phyloP scores from a whole-genome alignment of 1,140 invertebrate species.

The Zophobas morio region DNA sequence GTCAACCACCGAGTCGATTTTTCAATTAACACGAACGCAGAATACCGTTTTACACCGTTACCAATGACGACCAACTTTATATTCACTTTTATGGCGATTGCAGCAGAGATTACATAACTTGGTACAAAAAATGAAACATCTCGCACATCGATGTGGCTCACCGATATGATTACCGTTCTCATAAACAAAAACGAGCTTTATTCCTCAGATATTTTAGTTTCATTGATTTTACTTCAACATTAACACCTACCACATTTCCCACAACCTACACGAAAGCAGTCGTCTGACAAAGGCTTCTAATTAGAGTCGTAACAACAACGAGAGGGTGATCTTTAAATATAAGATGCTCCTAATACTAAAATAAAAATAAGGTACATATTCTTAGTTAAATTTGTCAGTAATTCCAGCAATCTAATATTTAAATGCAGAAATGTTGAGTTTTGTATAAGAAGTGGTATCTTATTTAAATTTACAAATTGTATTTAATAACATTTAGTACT shows the following conservation, averaged over 20 bases:
- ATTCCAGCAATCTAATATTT: too few relatives aligned
- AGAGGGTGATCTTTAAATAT: neutral
- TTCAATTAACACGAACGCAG: conserved; percentile 18
- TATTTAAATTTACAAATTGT: too few relatives aligned
- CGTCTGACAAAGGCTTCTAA: conserved; percentile 19
- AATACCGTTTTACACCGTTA: neutral
- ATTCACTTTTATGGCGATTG: conserved; percentile 12
- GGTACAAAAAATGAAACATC: conserved; percentile 5
- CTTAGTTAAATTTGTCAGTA: too few relatives aligned
- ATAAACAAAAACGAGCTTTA: conserved; percentile 4
- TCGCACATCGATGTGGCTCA: neutral
- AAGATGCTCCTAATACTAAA: neutral
- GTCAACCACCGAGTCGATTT: conserved; percentile 21
- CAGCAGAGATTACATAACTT: conserved; percentile 27
- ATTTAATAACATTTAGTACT: too few relatives aligned
- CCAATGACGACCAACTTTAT: conserved; percentile 14
- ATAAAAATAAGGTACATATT: too few relatives aligned
- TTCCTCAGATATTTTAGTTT: neutral
- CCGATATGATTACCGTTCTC: conserved; percentile 6
- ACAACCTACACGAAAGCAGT: conserved; percentile 10
- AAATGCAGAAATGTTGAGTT: too few relatives aligned
- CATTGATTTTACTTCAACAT: conserved; percentile 11
- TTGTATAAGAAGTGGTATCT: too few relatives aligned
- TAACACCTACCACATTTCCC: neutral
- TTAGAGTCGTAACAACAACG: conserved; percentile 9